These are phyloP conservation scores for Sipha maydis DNA, from an alignment of 2,888 invertebrate species.

Conservation along the genomic window DNA sequence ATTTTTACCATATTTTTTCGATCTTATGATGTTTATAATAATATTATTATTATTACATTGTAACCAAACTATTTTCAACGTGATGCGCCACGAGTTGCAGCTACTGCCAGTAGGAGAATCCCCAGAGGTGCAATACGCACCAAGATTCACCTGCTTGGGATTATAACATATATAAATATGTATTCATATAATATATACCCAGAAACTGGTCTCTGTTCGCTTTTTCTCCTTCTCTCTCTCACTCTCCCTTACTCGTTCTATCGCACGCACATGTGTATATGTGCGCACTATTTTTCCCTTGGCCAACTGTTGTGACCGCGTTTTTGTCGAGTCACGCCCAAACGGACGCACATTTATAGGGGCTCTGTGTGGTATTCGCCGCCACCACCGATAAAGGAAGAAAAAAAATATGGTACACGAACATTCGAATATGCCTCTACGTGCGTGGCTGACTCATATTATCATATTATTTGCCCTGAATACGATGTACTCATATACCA, in stretches of 20 bases:
- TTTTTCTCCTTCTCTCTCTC: neutral
- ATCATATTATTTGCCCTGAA: neutral
- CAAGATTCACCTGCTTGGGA: conserved; percentile 53
- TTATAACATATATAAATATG: neutral
- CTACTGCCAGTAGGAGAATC: conserved; percentile 1
- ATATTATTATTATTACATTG: conserved; percentile 8
- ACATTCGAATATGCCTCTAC: conserved; percentile 4
- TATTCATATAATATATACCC: conserved; percentile 8
- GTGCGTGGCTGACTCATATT: conserved; percentile 21
- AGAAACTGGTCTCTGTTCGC: conserved; percentile 31
- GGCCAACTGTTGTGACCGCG: conserved; percentile 57
- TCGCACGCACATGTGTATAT: neutral
- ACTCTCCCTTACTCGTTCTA: conserved; percentile 37
- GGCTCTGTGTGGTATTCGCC: conserved; percentile 50
- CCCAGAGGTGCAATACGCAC: conserved; percentile 54
- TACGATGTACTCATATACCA: neutral
- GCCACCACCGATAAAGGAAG: conserved; percentile 3
- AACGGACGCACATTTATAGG: conserved; percentile 64
- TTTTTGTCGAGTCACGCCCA: conserved; percentile 62
- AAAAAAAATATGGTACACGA: conserved; percentile 26
- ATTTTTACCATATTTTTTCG: conserved; percentile 39
- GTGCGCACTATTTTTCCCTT: conserved; percentile 24
- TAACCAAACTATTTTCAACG: conserved; percentile 1
- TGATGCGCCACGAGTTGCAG: neutral
- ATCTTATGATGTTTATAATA: neutral